phyloP scores from a whole-genome alignment of 2,888 invertebrate genomes.

The Troides helena region DNA sequence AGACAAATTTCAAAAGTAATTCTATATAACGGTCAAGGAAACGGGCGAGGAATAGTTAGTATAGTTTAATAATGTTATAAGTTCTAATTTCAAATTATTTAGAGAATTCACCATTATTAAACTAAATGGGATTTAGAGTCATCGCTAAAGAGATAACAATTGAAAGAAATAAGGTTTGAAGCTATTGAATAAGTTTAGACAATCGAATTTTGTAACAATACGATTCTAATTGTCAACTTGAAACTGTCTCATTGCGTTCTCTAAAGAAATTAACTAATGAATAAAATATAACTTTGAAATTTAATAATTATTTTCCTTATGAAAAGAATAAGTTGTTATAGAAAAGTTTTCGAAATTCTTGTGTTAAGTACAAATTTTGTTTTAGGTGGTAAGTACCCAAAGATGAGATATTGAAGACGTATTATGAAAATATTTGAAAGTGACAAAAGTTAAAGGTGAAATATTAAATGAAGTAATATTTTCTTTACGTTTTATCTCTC shows the following conservation, averaged over 20 bases:
- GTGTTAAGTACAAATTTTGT: not conserved
- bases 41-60: too few species aligned
- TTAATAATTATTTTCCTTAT: not conserved
- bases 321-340: not conserved
- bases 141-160: not conserved
- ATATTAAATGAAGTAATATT: too few species aligned
- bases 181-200: slow-evolving; percentile 1
- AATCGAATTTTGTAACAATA: slow-evolving; percentile 1
- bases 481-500: too few species aligned
- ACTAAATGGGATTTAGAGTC: too few species aligned
- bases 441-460: too few species aligned
- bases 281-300: not conserved
- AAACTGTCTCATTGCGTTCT: not conserved
- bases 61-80: too few species aligned
- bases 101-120: too few species aligned
- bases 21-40: too few species aligned
- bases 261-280: not conserved
- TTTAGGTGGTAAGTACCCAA: not conserved
- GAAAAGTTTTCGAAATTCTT: not conserved
- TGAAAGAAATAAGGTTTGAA: slow-evolving; percentile 2
- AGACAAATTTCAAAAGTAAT: too few species aligned
- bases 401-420: not conserved
- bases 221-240: not conserved
- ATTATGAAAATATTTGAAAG: not conserved
- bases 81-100: not conserved